Conservation (phyloP, 2,888 invertebrate genomes). For the Scaptomyza polygonia region DNA sequence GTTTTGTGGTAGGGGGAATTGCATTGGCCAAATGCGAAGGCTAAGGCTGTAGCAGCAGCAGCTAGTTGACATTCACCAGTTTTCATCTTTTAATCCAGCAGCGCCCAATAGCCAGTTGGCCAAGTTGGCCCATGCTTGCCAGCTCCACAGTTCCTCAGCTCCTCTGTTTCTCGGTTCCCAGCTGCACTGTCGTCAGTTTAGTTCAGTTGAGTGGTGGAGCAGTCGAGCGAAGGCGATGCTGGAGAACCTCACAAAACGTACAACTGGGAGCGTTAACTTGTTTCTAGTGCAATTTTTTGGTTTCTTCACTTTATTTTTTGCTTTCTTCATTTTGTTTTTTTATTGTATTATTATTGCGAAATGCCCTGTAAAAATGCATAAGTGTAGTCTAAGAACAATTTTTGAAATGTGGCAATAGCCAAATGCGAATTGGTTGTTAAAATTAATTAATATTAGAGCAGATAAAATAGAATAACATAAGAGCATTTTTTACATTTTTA, state of each 20-base stretch:
- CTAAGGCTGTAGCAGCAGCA: slow-evolving; percentile 15
- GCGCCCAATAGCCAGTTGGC: slow-evolving; percentile 31
- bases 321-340: not conserved
- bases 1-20: slow-evolving; percentile 3
- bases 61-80: slow-evolving; percentile 47
- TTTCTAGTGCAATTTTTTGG: slow-evolving; percentile 25
- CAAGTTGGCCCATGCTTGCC: slow-evolving; percentile 22
- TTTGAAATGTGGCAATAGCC: no score
- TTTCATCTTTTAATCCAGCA: slow-evolving; percentile 24
- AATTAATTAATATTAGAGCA: no score
- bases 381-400: not conserved
- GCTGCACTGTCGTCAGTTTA: slow-evolving; percentile 74
- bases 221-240: slow-evolving; percentile 46
- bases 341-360: not conserved
- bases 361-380: not conserved
- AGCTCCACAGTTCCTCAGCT: slow-evolving; percentile 17
- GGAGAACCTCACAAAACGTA: slow-evolving; percentile 53
- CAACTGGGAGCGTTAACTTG: slow-evolving; percentile 72
- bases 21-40: slow-evolving; percentile 10
- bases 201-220: slow-evolving; percentile 69
- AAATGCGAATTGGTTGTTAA: no score
- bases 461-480: no score
- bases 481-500: no score
- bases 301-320: not conserved
- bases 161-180: slow-evolving; percentile 40